phyloP scores from a whole-genome alignment of 2,113 vertebrate species.

The Diadophis punctatus region DNA sequence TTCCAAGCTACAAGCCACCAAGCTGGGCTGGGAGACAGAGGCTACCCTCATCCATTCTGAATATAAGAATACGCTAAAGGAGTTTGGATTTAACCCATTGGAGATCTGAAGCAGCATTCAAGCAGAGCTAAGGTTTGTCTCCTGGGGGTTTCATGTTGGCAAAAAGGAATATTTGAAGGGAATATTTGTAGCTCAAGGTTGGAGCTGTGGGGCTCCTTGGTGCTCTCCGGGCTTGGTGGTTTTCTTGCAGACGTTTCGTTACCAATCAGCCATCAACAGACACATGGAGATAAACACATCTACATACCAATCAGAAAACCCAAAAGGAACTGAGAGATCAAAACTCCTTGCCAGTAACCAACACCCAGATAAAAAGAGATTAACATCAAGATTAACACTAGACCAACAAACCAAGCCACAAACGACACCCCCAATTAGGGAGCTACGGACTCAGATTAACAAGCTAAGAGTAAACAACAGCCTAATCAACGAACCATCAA shows the following conservation, averaged over 20 bases:
- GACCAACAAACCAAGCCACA: neutral
- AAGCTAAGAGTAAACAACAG: neutral
- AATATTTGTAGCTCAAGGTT: neutral
- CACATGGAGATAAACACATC: neutral
- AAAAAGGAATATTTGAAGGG: too few species aligned
- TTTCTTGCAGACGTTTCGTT: neutral
- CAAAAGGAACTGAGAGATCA: neutral
- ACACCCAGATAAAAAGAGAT: neutral
- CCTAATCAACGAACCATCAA: neutral
- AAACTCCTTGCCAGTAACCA: neutral
- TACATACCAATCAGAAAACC: neutral
- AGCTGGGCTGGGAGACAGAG: conserved; percentile 55
- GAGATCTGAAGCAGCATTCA: conserved; percentile 32
- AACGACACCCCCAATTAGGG: neutral
- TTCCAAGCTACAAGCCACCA: conserved; percentile 56
- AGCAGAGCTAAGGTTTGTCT: too few species aligned
- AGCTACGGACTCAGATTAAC: neutral
- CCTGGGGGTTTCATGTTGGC: too few species aligned
- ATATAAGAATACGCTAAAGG: conserved; percentile 63
- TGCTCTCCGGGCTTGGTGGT: neutral
- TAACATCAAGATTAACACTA: neutral
- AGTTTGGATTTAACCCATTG: conserved; percentile 68
- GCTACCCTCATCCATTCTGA: conserved; percentile 39
- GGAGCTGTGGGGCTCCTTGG: neutral
- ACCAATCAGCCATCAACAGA: neutral